Conservation (phyloP, 2,113 vertebrate genomes). For the Zosterops borbonicus region DNA sequence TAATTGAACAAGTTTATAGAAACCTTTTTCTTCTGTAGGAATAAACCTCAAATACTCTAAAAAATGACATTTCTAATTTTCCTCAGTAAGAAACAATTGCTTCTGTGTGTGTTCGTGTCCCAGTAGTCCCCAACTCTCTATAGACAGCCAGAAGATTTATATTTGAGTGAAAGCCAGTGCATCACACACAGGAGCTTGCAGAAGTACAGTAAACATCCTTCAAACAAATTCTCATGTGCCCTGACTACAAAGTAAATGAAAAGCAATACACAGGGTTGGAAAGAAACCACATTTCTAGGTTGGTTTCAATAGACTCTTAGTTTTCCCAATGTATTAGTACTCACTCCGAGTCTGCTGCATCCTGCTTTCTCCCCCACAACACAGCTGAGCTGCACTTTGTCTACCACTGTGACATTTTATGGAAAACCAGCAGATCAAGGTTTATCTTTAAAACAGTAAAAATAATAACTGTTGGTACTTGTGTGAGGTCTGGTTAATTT, state of each 20-base stretch:
- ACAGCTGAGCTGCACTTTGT: conserved; percentile 49
- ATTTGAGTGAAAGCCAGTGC: conserved; percentile 47
- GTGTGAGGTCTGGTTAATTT: background rate
- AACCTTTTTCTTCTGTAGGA: background rate
- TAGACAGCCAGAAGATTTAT: conserved; percentile 46
- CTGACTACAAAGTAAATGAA: conserved; percentile 66
- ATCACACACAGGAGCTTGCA: conserved; percentile 31
- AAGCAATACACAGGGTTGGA: conserved; percentile 56
- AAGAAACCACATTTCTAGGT: conserved; percentile 60
- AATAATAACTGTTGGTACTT: background rate
- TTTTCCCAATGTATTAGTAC: conserved; percentile 62
- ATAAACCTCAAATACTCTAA: background rate
- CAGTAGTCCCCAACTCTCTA: conserved; percentile 25
- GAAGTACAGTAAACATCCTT: conserved; percentile 67
- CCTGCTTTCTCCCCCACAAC: conserved; percentile 33
- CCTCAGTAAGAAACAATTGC: conserved; percentile 24
- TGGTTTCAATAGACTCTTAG: conserved; percentile 62
- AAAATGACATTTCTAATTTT: conserved; percentile 52
- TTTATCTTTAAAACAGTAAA: conserved; percentile 40
- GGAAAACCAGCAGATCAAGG: conserved; percentile 2
- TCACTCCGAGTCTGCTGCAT: conserved; percentile 52
- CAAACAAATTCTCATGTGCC: conserved; percentile 67
- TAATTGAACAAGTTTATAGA: conserved; percentile 8
- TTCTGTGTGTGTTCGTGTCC: background rate
- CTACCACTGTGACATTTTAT: conserved; percentile 20